Conservation (phyloP, 2,797 vertebrate genomes). For the Microhierax caerulescens region DNA sequence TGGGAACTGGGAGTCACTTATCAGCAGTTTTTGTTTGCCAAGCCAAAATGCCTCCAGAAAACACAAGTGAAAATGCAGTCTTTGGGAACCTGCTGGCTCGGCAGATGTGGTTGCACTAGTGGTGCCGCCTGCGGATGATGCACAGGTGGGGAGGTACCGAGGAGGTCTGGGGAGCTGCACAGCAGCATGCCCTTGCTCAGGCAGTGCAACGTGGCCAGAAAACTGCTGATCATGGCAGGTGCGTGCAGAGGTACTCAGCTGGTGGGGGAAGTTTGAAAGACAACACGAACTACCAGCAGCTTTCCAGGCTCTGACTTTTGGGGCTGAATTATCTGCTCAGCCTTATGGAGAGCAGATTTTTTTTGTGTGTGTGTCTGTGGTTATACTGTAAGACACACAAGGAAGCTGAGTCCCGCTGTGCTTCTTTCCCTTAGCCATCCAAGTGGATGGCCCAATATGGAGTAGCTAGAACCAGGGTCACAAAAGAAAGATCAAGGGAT, state of each 20-base stretch:
- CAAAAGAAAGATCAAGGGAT: background rate
- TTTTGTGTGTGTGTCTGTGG: background rate
- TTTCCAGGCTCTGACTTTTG: background rate
- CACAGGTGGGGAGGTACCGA: background rate
- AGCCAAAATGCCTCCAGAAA: background rate
- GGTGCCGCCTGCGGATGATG: background rate
- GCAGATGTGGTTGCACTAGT: background rate
- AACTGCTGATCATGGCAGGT: background rate
- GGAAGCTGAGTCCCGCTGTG: background rate
- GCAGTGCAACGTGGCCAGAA: accelerated
- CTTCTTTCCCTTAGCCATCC: background rate
- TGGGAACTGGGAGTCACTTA: background rate
- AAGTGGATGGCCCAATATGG: background rate
- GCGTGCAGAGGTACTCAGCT: background rate
- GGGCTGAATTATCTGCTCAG: background rate
- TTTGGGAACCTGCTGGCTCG: background rate
- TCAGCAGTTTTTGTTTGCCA: background rate
- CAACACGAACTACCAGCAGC: background rate
- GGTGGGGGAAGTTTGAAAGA: background rate
- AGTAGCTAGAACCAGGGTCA: background rate
- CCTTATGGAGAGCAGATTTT: accelerated
- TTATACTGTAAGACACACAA: background rate
- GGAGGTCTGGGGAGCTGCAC: background rate
- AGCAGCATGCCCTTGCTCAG: background rate
- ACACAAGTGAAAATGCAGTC: accelerated